Base-by-base conservation (phyloP, 2,797 vertebrate species). In the Catostomus latipinnis region DNA sequence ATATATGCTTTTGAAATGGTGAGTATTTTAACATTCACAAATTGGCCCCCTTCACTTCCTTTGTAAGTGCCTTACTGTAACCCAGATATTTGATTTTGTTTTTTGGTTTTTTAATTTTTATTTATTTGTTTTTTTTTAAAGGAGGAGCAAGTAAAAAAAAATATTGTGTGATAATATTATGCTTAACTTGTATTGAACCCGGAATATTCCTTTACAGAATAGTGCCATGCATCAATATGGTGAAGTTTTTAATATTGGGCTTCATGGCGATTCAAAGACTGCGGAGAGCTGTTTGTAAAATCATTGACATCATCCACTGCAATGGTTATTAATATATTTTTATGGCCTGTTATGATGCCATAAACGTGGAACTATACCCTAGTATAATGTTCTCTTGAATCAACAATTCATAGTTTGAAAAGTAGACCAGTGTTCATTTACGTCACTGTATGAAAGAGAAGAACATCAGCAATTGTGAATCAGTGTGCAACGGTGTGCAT, bases 241-340 rank as follows among this genome's bases (percentile, higher is more conserved):
- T 48, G 69, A 58, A 43, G 69, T 62, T 48, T 48, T 82, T 74
- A 63, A 45, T 54, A 78, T 82, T 74, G 74, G 50, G 45, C 76
- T 5, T 16, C 58, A 74, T 76, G 76, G 53, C 63, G 57, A 58
- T 70, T 73, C 67, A 65, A 68, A 73, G 61, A 69, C 69, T 68
- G 70, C 67, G 16, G 13, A 58, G 54, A 45, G 71, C 18, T 66
- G 22, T 78, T 78, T 48, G 50, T 62, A 65, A 52, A 76, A 57
- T 8, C 43, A 56, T 18, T 18, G 43, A 10, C 57, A 9, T 74
- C 58, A 43, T 70, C 46, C 22, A 54, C 56, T 54, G 43, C 57
- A 56, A 34, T 63, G 45, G 49, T 50, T 13, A 62, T 63, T 49
- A 63, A 77, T 68, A 58, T 58, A 34, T 71, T 76, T 5, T 52